Evolutionary conservation across 2,888 invertebrate genomes (phyloP).

Genomic region (Schrankia costaestrigalis): DNA sequence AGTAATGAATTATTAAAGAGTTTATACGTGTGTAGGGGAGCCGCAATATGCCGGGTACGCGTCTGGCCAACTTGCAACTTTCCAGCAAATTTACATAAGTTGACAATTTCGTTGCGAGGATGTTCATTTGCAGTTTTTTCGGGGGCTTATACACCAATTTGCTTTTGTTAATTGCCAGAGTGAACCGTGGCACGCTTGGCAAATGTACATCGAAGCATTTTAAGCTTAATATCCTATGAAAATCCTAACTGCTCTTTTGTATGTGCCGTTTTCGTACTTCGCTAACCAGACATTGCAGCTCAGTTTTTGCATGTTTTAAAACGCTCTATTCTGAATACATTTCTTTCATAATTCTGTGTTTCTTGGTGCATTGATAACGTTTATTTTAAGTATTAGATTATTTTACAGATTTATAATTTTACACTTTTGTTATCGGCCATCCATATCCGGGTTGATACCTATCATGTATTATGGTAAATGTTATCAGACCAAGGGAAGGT

Average conservation of each 20-base stretch:
- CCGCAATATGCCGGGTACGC: slow-evolving; percentile 6
- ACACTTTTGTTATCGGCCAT: too few species aligned
- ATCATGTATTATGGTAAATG: too few species aligned
- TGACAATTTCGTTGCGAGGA: slow-evolving; percentile 30
- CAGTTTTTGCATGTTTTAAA: too few species aligned
- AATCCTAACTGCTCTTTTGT: neutral
- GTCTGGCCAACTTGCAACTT: slow-evolving; percentile 24
- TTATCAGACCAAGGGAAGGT: too few species aligned
- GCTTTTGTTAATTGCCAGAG: slow-evolving; percentile 11
- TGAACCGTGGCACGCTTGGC: slow-evolving; percentile 2
- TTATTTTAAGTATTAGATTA: too few species aligned
- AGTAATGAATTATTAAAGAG: slow-evolving; percentile 29
- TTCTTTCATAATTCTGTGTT: too few species aligned
- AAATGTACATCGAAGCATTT: slow-evolving; percentile 5
- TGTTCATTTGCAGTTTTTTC: slow-evolving; percentile 28
- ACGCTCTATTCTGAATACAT: too few species aligned
- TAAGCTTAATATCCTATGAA: slow-evolving; percentile 1
- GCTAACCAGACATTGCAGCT: too few species aligned
- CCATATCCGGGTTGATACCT: too few species aligned
- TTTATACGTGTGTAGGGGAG: slow-evolving; percentile 16
- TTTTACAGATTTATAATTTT: too few species aligned
- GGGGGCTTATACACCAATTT: slow-evolving; percentile 15
- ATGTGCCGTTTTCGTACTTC: too few species aligned
- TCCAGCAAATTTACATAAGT: slow-evolving; percentile 37
- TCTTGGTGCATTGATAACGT: too few species aligned